phyloP scores from a whole-genome alignment of 2,797 vertebrate genomes.

The Rhinophrynus dorsalis region DNA sequence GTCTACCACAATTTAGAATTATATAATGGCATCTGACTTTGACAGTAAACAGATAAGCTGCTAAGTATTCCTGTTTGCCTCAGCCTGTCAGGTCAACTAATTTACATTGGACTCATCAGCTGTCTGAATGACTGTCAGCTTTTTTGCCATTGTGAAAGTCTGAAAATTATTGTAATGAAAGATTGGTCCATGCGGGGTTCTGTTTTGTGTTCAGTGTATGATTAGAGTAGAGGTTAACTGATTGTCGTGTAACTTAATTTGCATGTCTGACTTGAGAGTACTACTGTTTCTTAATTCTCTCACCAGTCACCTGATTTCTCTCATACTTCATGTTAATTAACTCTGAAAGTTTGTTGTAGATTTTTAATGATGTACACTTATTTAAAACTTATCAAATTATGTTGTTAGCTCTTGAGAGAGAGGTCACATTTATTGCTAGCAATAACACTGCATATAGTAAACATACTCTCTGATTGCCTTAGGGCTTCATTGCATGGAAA shows the following conservation, averaged over 20 bases:
- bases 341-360: not conserved
- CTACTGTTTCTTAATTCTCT: slow-evolving; percentile 12
- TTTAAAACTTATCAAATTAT: slow-evolving; percentile 4
- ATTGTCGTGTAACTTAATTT: slow-evolving; percentile 27
- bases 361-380: not conserved
- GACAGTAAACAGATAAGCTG: slow-evolving; percentile 17
- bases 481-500: too few relatives aligned
- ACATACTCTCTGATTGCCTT: too few relatives aligned
- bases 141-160: slow-evolving; percentile 1
- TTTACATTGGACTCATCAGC: slow-evolving; percentile 8
- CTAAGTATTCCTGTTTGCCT: slow-evolving; percentile 5
- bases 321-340: not conserved
- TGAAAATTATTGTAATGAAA: slow-evolving; percentile 3
- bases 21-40: slow-evolving; percentile 12
- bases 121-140: slow-evolving; percentile 15
- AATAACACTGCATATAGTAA: not conserved
- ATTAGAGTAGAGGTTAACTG: slow-evolving; percentile 27
- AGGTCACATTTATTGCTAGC: not conserved
- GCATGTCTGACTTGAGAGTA: slow-evolving; percentile 1
- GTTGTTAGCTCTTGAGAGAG: not conserved
- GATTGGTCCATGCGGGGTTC: slow-evolving; percentile 8
- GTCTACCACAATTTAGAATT: too few relatives aligned
- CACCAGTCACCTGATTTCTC: slow-evolving; percentile 7
- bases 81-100: slow-evolving; percentile 1
- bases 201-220: slow-evolving; percentile 21